Evolutionary conservation across 2,113 vertebrate genomes (phyloP), one percentile per base, ranked within the genome.

Genomic region (Aramus guarauna): DNA sequence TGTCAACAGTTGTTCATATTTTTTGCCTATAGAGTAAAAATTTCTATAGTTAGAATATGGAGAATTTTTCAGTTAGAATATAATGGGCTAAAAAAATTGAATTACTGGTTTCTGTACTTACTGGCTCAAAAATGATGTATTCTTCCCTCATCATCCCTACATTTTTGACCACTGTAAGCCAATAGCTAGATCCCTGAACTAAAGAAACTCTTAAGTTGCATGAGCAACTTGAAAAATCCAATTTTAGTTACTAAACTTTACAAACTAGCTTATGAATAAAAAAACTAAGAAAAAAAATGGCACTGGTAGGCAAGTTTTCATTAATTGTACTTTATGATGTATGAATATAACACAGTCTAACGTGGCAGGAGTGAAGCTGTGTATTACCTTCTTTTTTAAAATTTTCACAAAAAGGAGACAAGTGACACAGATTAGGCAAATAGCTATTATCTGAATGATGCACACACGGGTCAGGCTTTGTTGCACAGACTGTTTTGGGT

Each of bases 391-490:
- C 10, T 73, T 37, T 37, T 87, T 72, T 32, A 55, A 63, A 47
- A 67, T 18, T 62, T 56, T 55, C 59, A 60, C 36, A 72, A 60
- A 91, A 77, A 84, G 14, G 27, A 94, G 19, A 62, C 14, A 32
- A 78, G 9, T 8, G 4, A 82, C 12, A 83, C 15, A 67, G 32
- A 85, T 18, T 3, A 69, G 22, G 23, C 27, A 95, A 94, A 84
- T 6, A 74, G 45, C 32, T 45, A 58, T 21, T 45, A 50, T 4
- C 12, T 39, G 77, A 43, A 39, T 37, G 8, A 86, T n/a, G 47
- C 60, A 78, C 13, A 10, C 2, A 43, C 0, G 0, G 1, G 6
- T 37, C 11, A 64, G 59, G 29, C n/a, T 71, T 88, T 73, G 43
- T 26, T 63, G 29, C 30, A 72, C 1, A 6, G 39, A 29, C 3